Percentiles rank a stretch among this genome's conserved stretches.
Conservation (phyloP, 1,140 invertebrate genomes). For the Ips typographus region DNA sequence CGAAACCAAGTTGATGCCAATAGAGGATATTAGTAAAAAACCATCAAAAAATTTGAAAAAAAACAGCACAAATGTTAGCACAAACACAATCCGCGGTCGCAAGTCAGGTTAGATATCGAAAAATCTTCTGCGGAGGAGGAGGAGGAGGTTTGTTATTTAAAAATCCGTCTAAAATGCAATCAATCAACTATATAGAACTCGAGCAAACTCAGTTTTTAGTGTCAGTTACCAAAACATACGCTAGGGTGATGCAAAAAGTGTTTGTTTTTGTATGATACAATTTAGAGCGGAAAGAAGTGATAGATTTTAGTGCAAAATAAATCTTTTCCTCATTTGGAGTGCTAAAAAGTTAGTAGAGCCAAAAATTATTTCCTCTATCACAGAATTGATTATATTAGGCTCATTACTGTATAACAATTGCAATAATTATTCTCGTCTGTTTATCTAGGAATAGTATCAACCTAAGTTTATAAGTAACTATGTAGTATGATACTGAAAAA, state of each 20-base stretch:
- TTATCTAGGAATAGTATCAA: too few relatives aligned
- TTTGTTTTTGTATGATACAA: neutral
- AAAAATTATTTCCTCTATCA: too few relatives aligned
- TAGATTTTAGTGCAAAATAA: too few relatives aligned
- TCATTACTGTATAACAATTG: too few relatives aligned
- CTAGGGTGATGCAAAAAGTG: conserved; percentile 20
- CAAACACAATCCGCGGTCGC: conserved; percentile 12
- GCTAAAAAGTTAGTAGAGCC: too few relatives aligned
- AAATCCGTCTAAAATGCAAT: conserved; percentile 21
- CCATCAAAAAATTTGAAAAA: neutral
- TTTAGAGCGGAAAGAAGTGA: too few relatives aligned
- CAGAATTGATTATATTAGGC: too few relatives aligned
- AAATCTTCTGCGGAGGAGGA: neutral
- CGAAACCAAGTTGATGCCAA: conserved; percentile 1
- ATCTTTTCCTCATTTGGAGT: too few relatives aligned
- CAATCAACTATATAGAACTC: conserved; percentile 9
- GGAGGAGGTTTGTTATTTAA: neutral
- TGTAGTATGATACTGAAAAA: too few relatives aligned
- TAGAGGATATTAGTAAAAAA: conserved; percentile 11
- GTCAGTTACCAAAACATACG: conserved; percentile 18
- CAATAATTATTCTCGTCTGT: too few relatives aligned
- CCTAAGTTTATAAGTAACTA: too few relatives aligned
- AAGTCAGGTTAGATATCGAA: conserved; percentile 7
- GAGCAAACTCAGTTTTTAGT: conserved; percentile 24
- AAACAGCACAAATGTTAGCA: conserved; percentile 15